Percentiles rank a stretch among this genome's conserved stretches.
Evolutionary conservation across 2,888 invertebrate species (phyloP).

Genomic region (Augiades crinisus): DNA sequence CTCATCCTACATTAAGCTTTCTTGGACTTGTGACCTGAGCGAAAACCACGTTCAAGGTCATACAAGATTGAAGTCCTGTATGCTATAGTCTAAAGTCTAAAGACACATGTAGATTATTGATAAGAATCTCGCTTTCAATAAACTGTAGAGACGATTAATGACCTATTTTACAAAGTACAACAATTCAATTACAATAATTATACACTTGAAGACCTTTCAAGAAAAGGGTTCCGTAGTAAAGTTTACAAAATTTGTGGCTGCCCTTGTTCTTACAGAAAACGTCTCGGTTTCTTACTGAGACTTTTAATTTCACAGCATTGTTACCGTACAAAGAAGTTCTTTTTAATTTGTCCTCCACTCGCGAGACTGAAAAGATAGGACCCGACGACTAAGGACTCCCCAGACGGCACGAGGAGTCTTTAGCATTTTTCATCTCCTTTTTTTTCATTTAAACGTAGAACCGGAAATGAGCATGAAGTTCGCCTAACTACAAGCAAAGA

Average conservation of each 20-base stretch:
- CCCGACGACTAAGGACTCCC: constrained; percentile 45
- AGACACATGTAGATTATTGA: too few relatives aligned
- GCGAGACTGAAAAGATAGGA: constrained; percentile 47
- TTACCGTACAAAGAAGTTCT: constrained; percentile 49
- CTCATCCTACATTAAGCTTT: too few relatives aligned
- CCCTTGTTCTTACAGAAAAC: constrained; percentile 5
- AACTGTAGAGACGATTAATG: too few relatives aligned
- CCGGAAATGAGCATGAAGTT: neutral
- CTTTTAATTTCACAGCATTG: constrained; percentile 32
- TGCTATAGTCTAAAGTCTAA: too few relatives aligned
- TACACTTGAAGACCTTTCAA: neutral
- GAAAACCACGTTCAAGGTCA: too few relatives aligned
- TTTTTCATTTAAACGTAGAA: neutral
- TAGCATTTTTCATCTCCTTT: neutral
- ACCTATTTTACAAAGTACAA: too few relatives aligned
- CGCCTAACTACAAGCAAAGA: neutral
- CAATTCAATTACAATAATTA: neutral
- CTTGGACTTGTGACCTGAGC: too few relatives aligned
- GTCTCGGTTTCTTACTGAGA: constrained; percentile 13
- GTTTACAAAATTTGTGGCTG: constrained; percentile 9
- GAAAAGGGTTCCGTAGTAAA: neutral
- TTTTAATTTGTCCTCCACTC: constrained; percentile 58
- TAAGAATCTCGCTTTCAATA: too few relatives aligned
- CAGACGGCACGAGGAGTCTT: constrained; percentile 5
- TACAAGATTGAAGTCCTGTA: too few relatives aligned